phyloP scores from a whole-genome alignment of 2,113 vertebrate genomes.

The Alouatta palliata region DNA sequence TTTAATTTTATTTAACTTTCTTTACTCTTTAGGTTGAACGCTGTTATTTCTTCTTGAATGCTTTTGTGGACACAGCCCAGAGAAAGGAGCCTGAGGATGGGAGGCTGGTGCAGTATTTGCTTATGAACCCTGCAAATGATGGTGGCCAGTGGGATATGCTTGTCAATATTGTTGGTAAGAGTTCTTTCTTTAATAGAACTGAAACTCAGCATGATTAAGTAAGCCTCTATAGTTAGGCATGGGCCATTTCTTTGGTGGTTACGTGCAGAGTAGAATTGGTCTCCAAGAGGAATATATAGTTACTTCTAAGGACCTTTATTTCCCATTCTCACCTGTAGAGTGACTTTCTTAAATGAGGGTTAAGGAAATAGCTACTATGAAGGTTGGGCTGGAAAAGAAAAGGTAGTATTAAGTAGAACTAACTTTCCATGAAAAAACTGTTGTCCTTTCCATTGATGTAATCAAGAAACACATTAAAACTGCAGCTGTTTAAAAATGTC shows the following conservation, averaged over 20 bases:
- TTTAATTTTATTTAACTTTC: conserved; percentile 54
- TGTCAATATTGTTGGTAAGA: conserved; percentile 96
- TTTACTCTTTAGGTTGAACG: conserved; percentile 90
- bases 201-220: background rate
- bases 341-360: conserved; percentile 30
- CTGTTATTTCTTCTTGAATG: conserved; percentile 95
- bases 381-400: background rate
- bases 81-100: conserved; percentile 94
- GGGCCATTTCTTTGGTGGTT: background rate
- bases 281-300: background rate
- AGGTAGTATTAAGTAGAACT: conserved; percentile 22
- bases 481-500: conserved; percentile 15
- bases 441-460: background rate
- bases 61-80: conserved; percentile 94
- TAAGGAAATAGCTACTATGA: background rate
- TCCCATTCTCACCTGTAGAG: background rate
- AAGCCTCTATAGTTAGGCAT: background rate
- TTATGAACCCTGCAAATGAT: conserved; percentile 95
- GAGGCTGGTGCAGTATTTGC: conserved; percentile 94
- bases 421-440: background rate
- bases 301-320: conserved; percentile 15
- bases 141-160: conserved; percentile 99
- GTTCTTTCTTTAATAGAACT: background rate
- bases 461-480: background rate
- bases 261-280: background rate